Base-by-base conservation (phyloP, 2,113 vertebrate genomes). In the Cyprinus carpio region DNA sequence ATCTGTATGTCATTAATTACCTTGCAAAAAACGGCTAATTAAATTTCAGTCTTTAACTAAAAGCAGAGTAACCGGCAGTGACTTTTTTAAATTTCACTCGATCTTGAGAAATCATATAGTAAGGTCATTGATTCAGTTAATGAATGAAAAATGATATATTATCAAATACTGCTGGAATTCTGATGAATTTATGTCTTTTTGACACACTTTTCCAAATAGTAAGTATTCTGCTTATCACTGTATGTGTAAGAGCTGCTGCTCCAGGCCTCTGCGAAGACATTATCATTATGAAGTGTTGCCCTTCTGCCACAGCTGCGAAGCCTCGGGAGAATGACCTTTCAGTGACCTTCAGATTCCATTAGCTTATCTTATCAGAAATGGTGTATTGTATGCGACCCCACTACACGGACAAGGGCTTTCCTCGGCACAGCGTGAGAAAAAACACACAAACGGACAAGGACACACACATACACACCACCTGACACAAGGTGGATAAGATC, bases 291-390 rank as follows among this genome's bases (percentile, higher is more conserved):
- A 81, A 51, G 80, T 23, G 62, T 37, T 40, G 34, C 40, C 60
- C 56, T 23, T 46, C 56, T 29, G 43, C n/a, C 23, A 78, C 69
- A 54, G 37, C 58, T 9, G 27, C 16, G 13, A 80, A 34, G 27
- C 29, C 15, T 40, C 23, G 10, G 67, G 64, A 76, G 10, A 25
- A 13, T 82, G 86, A 83, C 85, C 87, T 88, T 87, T 83, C 25
- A 16, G 69, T 86, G 84, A 87, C 81, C 86, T 90, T 88, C 46
- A 79, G 37, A 54, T 74, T 58, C 82, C 13, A 74, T 87, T 88
- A 87, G 72, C 79, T 75, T 46, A 82, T 88, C 46, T 76, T 77
- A 86, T 85, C 40, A 75, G 69, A 65, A 72, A 60, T 13, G 29
- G 37, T 82, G 18, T 67, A 20, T 60, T 13, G 64, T 77, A 51